Conservation (phyloP, 2,797 vertebrate species). For the Lepus townsendii region DNA sequence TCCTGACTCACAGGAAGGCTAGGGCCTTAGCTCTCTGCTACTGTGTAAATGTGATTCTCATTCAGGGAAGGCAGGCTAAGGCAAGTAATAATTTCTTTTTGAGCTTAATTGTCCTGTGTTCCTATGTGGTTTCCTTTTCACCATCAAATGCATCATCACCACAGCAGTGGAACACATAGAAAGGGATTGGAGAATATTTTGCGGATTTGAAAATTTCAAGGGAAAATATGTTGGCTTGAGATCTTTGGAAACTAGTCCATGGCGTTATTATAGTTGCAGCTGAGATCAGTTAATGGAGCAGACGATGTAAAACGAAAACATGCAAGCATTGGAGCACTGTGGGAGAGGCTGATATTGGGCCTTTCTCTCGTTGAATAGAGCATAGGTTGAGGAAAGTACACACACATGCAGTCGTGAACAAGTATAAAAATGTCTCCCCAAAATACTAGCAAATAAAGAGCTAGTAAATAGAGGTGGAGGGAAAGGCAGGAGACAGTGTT, state of each 20-base stretch:
- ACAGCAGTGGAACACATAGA: slow-evolving; percentile 31
- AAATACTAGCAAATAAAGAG: slow-evolving; percentile 6
- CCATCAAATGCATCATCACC: slow-evolving; percentile 40
- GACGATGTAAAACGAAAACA: slow-evolving; percentile 45
- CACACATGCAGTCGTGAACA: background rate
- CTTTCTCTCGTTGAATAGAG: background rate
- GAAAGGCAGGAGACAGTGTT: background rate
- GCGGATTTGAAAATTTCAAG: slow-evolving; percentile 63
- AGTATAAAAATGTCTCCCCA: background rate
- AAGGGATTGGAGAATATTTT: slow-evolving; percentile 56
- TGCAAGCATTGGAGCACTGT: background rate
- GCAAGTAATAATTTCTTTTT: slow-evolving; percentile 35
- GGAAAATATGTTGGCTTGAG: slow-evolving; percentile 69
- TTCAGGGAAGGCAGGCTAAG: background rate
- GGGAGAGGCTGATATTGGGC: background rate
- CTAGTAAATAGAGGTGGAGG: background rate
- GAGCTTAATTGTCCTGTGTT: background rate
- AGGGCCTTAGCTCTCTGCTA: background rate
- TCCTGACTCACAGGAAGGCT: background rate
- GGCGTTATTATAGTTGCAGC: slow-evolving; percentile 24
- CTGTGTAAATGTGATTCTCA: slow-evolving; percentile 1
- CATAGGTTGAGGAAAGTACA: background rate
- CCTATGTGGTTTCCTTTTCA: background rate
- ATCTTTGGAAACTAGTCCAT: slow-evolving; percentile 55
- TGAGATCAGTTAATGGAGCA: slow-evolving; percentile 61